Conservation (phyloP, 2,888 invertebrate genomes). For the Andrena chrysosceles region DNA sequence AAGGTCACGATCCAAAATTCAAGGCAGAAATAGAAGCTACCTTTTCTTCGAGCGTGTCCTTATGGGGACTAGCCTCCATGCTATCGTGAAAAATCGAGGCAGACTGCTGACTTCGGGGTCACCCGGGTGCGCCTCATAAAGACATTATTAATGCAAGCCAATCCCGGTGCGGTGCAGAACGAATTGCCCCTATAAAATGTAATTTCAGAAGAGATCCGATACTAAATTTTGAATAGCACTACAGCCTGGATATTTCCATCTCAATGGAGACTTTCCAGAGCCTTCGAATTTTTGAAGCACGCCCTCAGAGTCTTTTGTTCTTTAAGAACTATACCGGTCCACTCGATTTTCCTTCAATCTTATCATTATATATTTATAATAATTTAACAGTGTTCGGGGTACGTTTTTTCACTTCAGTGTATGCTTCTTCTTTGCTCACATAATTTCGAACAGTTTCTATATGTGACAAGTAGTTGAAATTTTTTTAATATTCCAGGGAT, state of each 20-base stretch:
- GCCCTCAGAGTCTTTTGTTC: constrained; percentile 31
- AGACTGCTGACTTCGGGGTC: constrained; percentile 66
- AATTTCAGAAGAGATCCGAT: constrained; percentile 76
- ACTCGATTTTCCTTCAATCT: constrained; percentile 6
- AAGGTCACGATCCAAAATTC: constrained; percentile 13
- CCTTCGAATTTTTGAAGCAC: constrained; percentile 37
- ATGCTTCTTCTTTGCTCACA: not conserved
- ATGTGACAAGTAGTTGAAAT: no score
- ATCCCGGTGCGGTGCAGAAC: constrained; percentile 77
- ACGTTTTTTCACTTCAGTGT: not conserved
- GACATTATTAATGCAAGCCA: constrained; percentile 81
- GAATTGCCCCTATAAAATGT: constrained; percentile 80
- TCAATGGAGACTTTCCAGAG: constrained; percentile 49
- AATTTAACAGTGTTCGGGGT: not conserved
- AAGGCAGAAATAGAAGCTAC: constrained; percentile 11
- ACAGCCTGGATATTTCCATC: constrained; percentile 61
- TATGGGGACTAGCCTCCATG: constrained; percentile 20
- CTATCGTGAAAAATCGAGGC: constrained; percentile 69
- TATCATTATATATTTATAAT: not conserved
- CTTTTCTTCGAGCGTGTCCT: constrained; percentile 47
- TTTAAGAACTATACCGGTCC: not conserved
- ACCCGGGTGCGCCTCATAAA: constrained; percentile 72
- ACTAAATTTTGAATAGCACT: constrained; percentile 76
- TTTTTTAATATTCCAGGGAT: no score
- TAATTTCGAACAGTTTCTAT: not conserved